Conservation (phyloP, 2,888 invertebrate species). For the Phrixothrix hirtus region DNA sequence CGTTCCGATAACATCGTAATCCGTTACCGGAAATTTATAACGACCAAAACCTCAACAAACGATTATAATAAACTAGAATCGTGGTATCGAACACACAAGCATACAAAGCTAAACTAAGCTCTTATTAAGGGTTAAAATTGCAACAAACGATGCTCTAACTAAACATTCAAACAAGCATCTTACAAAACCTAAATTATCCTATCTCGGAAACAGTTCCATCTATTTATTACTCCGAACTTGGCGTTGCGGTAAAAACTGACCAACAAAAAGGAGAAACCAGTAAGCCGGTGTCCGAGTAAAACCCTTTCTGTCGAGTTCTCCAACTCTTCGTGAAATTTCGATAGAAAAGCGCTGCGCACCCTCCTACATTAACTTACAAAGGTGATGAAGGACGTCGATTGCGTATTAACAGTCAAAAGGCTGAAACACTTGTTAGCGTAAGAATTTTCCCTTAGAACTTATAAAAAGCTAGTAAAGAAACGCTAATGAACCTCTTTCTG, state of each 20-base stretch:
- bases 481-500: slow-evolving; percentile 5
- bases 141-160: slow-evolving; percentile 22
- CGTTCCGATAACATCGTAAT: too few species aligned
- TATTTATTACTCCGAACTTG: slow-evolving; percentile 43
- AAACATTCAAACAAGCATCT: slow-evolving; percentile 42
- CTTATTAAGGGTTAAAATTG: slow-evolving; percentile 4
- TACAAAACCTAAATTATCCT: slow-evolving; percentile 47
- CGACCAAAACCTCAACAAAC: too few species aligned
- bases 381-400: slow-evolving; percentile 16
- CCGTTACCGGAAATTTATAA: too few species aligned
- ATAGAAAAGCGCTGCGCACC: too few species aligned
- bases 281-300: slow-evolving; percentile 27
- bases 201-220: slow-evolving; percentile 47
- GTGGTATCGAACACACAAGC: neutral
- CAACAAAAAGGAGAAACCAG: slow-evolving; percentile 36
- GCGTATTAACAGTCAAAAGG: slow-evolving; percentile 6
- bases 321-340: too few species aligned
- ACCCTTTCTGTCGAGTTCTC: too few species aligned
- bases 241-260: slow-evolving; percentile 34
- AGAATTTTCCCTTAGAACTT: slow-evolving; percentile 2
- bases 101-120: slow-evolving; percentile 15
- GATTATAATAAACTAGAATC: neutral
- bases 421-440: slow-evolving; percentile 9
- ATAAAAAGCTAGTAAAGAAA: neutral
- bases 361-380: slow-evolving; percentile 5